A percentile compares a stretch with the other conserved stretches of the same genome.
Conservation (phyloP, 2,113 vertebrate species). For the Calyptomena viridis region DNA sequence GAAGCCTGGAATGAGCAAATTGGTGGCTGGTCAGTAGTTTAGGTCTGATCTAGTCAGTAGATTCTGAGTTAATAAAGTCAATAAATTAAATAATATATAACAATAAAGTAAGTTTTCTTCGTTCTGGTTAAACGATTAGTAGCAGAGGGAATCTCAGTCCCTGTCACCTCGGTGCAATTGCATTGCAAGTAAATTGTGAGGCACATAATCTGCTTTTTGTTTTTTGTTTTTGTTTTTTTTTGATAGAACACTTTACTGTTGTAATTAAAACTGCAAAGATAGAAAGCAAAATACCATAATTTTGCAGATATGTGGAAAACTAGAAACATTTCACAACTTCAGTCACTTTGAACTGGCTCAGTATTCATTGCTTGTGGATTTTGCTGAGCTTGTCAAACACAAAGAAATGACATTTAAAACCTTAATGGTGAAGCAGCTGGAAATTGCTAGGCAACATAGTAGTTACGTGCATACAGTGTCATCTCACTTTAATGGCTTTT, state of each 20-base stretch:
- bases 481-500: background rate
- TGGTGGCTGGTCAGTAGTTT: background rate
- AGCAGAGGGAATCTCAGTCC: background rate
- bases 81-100: background rate
- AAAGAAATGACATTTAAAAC: background rate
- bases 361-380: background rate
- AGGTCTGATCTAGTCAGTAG: background rate
- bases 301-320: background rate
- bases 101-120: background rate
- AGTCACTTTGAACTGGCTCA: background rate
- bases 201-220: background rate
- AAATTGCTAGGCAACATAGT: background rate
- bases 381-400: slow-evolving; percentile 29
- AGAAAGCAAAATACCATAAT: background rate
- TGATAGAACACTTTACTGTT: background rate
- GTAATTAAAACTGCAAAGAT: background rate
- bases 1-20: background rate
- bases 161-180: background rate
- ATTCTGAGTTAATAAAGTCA: background rate
- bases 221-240: background rate
- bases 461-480: background rate
- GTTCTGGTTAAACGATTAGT: background rate
- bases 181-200: background rate
- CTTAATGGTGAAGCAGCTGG: background rate
- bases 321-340: background rate